Evolutionary conservation across 1,140 invertebrate species (phyloP).

Genomic region (Hirudo medicinalis): DNA sequence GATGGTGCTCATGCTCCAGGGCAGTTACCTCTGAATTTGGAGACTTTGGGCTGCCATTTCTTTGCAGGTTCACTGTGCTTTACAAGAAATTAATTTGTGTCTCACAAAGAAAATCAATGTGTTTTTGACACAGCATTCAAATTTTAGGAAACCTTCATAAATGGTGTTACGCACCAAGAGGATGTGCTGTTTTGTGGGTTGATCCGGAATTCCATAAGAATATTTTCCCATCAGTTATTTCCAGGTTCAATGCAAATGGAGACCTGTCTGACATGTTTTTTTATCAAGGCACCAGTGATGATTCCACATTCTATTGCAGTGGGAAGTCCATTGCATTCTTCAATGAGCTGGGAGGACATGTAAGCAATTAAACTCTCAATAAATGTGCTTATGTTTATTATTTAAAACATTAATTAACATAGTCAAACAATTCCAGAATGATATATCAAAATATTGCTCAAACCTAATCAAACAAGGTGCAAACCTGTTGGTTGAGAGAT

Average conservation of each 20-base stretch:
- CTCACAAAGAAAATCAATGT: background rate
- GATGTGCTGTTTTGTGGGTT: slow-evolving; percentile 29
- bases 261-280: slow-evolving; percentile 27
- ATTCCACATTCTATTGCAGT: slow-evolving; percentile 26
- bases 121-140: background rate
- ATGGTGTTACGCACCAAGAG: slow-evolving; percentile 30
- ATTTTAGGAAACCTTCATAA: slow-evolving; percentile 31
- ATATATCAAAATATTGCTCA: slow-evolving; percentile 13
- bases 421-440: background rate
- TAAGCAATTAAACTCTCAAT: slow-evolving; percentile 14
- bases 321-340: slow-evolving; percentile 27
- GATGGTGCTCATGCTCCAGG: slow-evolving; percentile 33
- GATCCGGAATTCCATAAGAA: slow-evolving; percentile 23
- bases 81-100: background rate
- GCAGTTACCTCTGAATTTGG: slow-evolving; percentile 27
- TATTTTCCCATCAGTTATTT: slow-evolving; percentile 26
- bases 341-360: slow-evolving; percentile 28
- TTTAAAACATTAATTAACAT: background rate
- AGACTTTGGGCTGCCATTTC: slow-evolving; percentile 28
- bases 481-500: slow-evolving; percentile 10
- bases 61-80: slow-evolving; percentile 27
- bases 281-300: slow-evolving; percentile 29
- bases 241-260: slow-evolving; percentile 19
- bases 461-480: background rate
- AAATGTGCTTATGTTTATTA: background rate